Evolutionary conservation across 2,888 invertebrate genomes (phyloP), one percentile per base, ranked within the genome.

Genomic region (Trisateles emortualis): DNA sequence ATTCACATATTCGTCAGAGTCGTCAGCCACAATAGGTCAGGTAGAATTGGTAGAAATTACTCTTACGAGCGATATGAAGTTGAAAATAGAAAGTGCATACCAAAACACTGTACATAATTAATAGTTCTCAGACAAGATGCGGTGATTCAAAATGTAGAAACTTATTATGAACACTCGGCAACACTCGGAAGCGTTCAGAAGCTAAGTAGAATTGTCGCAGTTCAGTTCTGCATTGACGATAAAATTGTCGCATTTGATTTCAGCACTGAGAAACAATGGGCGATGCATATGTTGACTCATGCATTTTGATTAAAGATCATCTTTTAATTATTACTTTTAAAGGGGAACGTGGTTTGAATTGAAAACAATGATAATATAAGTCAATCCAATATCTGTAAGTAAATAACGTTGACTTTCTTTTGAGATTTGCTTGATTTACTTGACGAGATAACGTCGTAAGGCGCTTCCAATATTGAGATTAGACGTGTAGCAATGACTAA

Each of bases 21-120:
- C 53, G 53, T 35, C 16, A 33, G 17, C 50, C 36, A 32, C 47
- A 49, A 52, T 32, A 38, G 65, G 62, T 54, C 61, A 58, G 47
- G 14, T 44, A 19, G 5, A 2, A 19, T 19, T 19, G 5, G 5
- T n/a, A 46, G 17, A 50, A 52, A 62, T 62, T 45, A 32, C 44
- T 52, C 16, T 11, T 14, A 8, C 26, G 26, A 52, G 36, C 39
- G 29, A 65, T 49, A 49, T 58, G 35, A 26, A 52, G 33, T 50
- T 11, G 26, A 55, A 65, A 62, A 33, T 65, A 66, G 64, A 65
- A 65, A 65, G 64, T 59, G 39, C 36, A 42, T 59, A 42, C 32
- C 44, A 40, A 57, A 61, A 51, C 19, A 49, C 24, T 33, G 42
- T 59, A n/a, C n/a, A n/a, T n/a, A 62, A 65, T 66, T 58, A 65